phyloP scores from a whole-genome alignment of 1,140 invertebrate genomes.

The Samia ricini region DNA sequence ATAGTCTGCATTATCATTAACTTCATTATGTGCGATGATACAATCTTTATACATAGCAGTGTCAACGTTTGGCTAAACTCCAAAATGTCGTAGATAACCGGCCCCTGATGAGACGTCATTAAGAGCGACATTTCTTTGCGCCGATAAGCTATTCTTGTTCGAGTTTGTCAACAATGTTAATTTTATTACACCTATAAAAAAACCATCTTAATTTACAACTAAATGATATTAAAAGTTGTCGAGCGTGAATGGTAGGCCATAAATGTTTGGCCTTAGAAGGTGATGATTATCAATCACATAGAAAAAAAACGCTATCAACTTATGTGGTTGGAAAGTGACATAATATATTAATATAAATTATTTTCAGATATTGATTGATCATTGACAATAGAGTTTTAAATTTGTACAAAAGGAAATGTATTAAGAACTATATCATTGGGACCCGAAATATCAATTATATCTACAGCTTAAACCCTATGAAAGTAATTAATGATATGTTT shows the following conservation, averaged over 20 bases:
- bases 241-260: not conserved
- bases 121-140: not conserved
- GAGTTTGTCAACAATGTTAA: not conserved
- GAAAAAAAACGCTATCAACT: not conserved
- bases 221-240: not conserved
- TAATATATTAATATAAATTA: too few species aligned
- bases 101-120: not conserved
- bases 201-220: not conserved
- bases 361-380: too few species aligned
- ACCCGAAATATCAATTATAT: too few species aligned
- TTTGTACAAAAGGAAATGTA: too few species aligned
- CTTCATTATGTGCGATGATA: not conserved
- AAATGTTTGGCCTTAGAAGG: not conserved
- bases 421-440: too few species aligned
- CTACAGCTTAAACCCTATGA: too few species aligned
- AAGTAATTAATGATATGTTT: too few species aligned
- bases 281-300: not conserved
- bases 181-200: not conserved
- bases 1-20: not conserved
- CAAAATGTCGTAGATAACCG: not conserved
- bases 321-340: not conserved
- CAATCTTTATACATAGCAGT: not conserved
- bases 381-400: too few species aligned
- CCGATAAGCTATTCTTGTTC: not conserved
- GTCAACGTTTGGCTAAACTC: not conserved